These are phyloP conservation scores for Phrixothrix hirtus DNA, from an alignment of 2,888 invertebrate species.

Conservation along the genomic window DNA sequence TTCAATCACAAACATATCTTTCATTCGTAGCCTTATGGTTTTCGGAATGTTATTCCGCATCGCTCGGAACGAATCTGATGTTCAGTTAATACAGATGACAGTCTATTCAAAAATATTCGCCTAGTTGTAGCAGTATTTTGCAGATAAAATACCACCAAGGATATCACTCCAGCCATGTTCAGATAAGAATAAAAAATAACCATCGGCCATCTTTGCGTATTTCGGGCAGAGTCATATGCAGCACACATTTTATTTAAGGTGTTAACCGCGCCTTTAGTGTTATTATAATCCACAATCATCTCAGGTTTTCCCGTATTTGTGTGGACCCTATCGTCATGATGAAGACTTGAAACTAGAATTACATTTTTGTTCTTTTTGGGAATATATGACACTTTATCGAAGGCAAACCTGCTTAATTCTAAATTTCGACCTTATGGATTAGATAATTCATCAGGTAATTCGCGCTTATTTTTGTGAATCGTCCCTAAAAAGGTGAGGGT, in stretches of 20 bases:
- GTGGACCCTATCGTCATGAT: conserved; percentile 41
- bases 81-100: too few relatives aligned
- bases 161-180: conserved; percentile 26
- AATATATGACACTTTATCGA: conserved; percentile 41
- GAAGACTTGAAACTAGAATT: conserved; percentile 40
- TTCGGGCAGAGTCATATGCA: conserved; percentile 23
- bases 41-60: too few relatives aligned
- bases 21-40: too few relatives aligned
- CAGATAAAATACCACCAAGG: conserved; percentile 13
- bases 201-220: too few relatives aligned
- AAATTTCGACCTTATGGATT: conserved; percentile 8
- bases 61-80: too few relatives aligned
- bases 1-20: too few relatives aligned
- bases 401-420: conserved; percentile 30
- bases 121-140: too few relatives aligned
- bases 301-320: conserved; percentile 27
- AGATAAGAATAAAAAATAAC: conserved; percentile 31
- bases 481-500: too few relatives aligned
- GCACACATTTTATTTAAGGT: conserved; percentile 30
- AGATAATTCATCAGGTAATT: conserved; percentile 4
- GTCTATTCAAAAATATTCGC: too few relatives aligned
- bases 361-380: conserved; percentile 41
- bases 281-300: conserved; percentile 29
- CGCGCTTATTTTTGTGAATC: neutral
- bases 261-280: conserved; percentile 32